Conservation (phyloP, 1,140 invertebrate genomes). For the Diorhabda carinulata region DNA sequence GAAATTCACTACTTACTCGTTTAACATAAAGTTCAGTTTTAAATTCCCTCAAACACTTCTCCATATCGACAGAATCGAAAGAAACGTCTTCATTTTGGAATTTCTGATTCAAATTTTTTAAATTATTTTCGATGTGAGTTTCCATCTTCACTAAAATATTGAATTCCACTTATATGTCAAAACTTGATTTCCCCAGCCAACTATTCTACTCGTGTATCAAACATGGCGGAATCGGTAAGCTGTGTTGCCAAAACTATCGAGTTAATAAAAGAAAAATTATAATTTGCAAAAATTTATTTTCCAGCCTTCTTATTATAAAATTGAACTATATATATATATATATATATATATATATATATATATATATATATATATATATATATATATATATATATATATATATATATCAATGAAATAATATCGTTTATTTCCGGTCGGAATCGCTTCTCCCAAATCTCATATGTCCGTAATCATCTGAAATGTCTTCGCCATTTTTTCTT, state of each 20-base stretch:
- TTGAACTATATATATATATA: no score
- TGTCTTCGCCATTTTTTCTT: constrained; percentile 48
- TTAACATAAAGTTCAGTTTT: constrained; percentile 13
- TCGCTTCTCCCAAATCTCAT: constrained; percentile 59
- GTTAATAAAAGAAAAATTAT: no score
- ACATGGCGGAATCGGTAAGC: no score
- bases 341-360: no score
- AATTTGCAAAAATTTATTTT: no score
- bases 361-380: not conserved
- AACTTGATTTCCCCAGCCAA: not conserved
- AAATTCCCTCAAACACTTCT: constrained; percentile 6
- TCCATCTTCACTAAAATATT: constrained; percentile 4
- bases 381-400: not conserved
- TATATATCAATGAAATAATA: not conserved
- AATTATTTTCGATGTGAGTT: not conserved
- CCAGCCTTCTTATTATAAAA: no score
- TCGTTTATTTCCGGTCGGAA: constrained; percentile 20
- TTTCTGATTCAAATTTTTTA: constrained; percentile 10
- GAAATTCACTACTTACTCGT: not conserved
- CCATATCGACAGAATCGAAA: constrained; percentile 11
- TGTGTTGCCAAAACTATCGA: no score
- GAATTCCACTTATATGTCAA: not conserved
- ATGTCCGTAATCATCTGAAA: constrained; percentile 67
- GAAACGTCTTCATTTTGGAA: not conserved
- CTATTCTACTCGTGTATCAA: not conserved